These are phyloP conservation scores for Celastrina argiolus DNA, from an alignment of 2,888 invertebrate genomes.

Conservation along the genomic window DNA sequence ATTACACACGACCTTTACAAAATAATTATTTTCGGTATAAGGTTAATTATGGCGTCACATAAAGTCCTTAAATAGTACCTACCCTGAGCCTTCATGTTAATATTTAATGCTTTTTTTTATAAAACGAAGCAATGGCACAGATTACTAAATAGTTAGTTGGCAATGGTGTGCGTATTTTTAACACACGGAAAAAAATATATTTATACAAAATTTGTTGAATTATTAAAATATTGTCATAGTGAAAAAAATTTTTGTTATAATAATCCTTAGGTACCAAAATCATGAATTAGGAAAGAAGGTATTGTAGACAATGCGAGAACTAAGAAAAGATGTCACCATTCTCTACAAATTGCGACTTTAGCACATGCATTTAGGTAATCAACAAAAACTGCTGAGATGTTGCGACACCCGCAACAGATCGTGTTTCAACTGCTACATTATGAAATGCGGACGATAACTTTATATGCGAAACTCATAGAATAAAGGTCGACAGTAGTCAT, in stretches of 20 bases:
- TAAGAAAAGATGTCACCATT: not conserved
- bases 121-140: not conserved
- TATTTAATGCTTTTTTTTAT: not conserved
- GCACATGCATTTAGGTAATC: not conserved
- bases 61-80: not conserved
- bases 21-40: not conserved
- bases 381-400: not conserved
- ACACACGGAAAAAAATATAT: too few relatives aligned
- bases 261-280: too few relatives aligned
- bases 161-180: too few relatives aligned
- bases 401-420: not conserved
- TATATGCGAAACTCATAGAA: not conserved
- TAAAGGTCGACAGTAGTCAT: not conserved
- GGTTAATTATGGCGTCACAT: slow-evolving; percentile 3
- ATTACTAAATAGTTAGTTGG: too few relatives aligned
- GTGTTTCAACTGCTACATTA: not conserved
- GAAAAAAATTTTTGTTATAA: too few relatives aligned
- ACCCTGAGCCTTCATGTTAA: not conserved
- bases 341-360: not conserved
- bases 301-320: not conserved
- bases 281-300: too few relatives aligned
- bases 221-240: too few relatives aligned
- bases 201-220: too few relatives aligned
- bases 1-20: not conserved
- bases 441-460: not conserved